Percentiles rank a stretch among this genome's conserved stretches.
These are phyloP conservation scores for Sminthurinus aureus DNA, from an alignment of 2,888 invertebrate species.

Conservation along the genomic window DNA sequence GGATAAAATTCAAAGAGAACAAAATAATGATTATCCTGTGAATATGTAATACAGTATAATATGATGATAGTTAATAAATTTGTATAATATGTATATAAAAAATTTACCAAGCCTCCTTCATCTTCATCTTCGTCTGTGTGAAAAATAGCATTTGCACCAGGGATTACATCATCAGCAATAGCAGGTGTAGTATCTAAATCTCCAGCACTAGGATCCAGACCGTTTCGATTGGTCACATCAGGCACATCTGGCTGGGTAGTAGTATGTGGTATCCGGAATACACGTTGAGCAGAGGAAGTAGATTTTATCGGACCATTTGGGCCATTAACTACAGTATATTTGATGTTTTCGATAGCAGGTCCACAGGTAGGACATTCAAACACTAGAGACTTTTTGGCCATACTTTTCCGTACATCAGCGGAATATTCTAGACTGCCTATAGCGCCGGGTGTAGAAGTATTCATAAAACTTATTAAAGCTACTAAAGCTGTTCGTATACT, in stretches of 20 bases:
- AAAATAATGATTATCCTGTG: no score
- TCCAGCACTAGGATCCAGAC: slow-evolving; percentile 19
- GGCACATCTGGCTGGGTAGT: slow-evolving; percentile 13
- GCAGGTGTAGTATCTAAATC: slow-evolving; percentile 24
- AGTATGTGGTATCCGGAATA: slow-evolving; percentile 43
- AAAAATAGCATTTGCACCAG: slow-evolving; percentile 4
- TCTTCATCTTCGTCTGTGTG: slow-evolving; percentile 22
- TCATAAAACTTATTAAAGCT: slow-evolving; percentile 42
- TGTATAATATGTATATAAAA: no score
- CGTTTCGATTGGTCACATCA: slow-evolving; percentile 1
- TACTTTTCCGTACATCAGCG: slow-evolving; percentile 78
- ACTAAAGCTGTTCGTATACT: slow-evolving; percentile 69
- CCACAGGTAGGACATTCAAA: slow-evolving; percentile 75
- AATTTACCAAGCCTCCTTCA: background rate
- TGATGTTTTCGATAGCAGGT: slow-evolving; percentile 41
- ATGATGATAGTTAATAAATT: no score
- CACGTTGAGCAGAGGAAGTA: slow-evolving; percentile 36
- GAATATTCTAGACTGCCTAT: slow-evolving; percentile 91
- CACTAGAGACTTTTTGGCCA: slow-evolving; percentile 77
- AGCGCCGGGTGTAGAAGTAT: slow-evolving; percentile 73
- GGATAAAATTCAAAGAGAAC: no score
- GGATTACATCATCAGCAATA: background rate
- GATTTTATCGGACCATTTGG: slow-evolving; percentile 14
- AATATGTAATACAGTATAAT: no score
- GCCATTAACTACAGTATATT: slow-evolving; percentile 27